Base-by-base conservation (phyloP, 2,888 invertebrate genomes). In the Pherbina coryleti region DNA sequence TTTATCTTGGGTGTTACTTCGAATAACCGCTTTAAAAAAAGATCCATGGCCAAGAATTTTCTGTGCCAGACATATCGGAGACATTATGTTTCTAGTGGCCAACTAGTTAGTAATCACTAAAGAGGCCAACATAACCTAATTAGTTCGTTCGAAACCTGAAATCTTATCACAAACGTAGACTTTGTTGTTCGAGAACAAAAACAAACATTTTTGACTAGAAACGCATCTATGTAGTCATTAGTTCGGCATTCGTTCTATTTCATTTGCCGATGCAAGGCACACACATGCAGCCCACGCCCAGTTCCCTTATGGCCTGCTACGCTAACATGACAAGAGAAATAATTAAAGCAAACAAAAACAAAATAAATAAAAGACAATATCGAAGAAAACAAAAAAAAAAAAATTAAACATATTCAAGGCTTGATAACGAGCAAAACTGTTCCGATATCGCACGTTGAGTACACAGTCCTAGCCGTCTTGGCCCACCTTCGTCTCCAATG, bases 1-100 rank as follows among this genome's bases (percentile, higher is more conserved):
- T 37, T 37, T 37, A 7, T 37, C 37, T 84, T 79, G 82, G 84
- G 79, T 83, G 75, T 81, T 79, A 76, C 49, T 57, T 78, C 57
- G 25, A 70, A 34, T 31, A 53, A 76, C 75, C 75, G 81, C 75
- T 78, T 57, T 78, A 78, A 71, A 75, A 72, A 76, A 75, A 75
- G 77, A 2, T 55, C 5, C 19, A 55, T 19, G 22, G 22, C 22
- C 3, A 11, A 44, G 14, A 44, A 8, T 55, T 11, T 19, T 8
- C 1, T 55, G 3, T 9, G 22, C 69, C 51, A 69, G 69, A 69
- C 69, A 69, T 14, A 69, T n/a, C 17, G 69, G 69, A 69, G 69
- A 69, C 69, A 51, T 51, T 51, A n/a, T 49, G 14, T 28, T 69
- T 66, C 14, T 11, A 51, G 49, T 17, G 2, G n/a, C n/a, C n/a